A percentile compares a stretch with the other conserved stretches of the same genome.
Evolutionary conservation across 2,113 vertebrate genomes (phyloP).

Genomic region (Chloropsis cyanopogon): DNA sequence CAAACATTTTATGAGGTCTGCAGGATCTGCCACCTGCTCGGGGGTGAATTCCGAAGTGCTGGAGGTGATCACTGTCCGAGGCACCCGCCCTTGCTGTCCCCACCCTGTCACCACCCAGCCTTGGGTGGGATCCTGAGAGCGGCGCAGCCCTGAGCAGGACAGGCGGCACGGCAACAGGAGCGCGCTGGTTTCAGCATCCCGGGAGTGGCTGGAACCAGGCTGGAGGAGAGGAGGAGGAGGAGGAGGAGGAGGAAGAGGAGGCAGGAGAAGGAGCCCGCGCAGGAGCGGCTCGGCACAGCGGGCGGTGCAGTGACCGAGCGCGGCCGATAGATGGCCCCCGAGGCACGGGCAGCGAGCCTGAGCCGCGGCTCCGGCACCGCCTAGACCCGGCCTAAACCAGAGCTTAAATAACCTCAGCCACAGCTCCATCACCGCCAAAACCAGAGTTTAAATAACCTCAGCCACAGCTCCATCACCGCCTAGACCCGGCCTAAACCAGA

Average conservation of each 20-base stretch:
- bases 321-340: not conserved
- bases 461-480: accelerated
- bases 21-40: too few relatives aligned
- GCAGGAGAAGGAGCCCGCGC: too few relatives aligned
- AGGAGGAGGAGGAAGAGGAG: too few relatives aligned
- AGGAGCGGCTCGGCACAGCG: not conserved
- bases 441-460: accelerated
- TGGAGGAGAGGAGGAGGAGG: not conserved
- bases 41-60: accelerated
- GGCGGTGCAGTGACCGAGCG: not conserved
- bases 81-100: not conserved
- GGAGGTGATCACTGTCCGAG: not conserved
- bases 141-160: not conserved
- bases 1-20: too few relatives aligned
- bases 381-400: not conserved
- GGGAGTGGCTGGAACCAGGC: not conserved
- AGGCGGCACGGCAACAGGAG: accelerated
- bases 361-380: accelerated
- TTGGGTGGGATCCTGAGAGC: accelerated
- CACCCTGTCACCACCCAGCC: not conserved
- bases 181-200: too few relatives aligned
- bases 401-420: accelerated
- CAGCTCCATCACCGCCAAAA: accelerated
- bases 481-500: not conserved
- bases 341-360: not conserved